These are phyloP conservation scores for Drosophila histrio DNA, from an alignment of 2,888 invertebrate species.

Conservation along the genomic window DNA sequence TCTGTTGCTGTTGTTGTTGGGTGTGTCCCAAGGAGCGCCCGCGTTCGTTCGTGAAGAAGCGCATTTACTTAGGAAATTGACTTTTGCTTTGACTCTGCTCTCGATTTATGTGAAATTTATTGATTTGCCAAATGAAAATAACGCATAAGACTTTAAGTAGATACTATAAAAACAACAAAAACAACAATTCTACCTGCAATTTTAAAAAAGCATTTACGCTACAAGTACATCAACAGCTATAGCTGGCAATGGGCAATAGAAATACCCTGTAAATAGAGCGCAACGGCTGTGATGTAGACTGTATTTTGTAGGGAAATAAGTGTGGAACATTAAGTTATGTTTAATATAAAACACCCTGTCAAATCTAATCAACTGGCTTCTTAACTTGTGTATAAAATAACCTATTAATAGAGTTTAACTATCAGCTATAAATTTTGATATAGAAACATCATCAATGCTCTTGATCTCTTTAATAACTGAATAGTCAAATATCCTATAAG, in stretches of 20 bases:
- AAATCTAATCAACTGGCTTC: background rate
- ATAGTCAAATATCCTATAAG: too few species aligned
- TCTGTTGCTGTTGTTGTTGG: slow-evolving; percentile 22
- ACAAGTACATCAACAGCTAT: slow-evolving; percentile 26
- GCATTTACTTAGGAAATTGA: slow-evolving; percentile 63
- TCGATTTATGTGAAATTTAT: slow-evolving; percentile 70
- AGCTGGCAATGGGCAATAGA: background rate
- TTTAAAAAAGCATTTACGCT: slow-evolving; percentile 36
- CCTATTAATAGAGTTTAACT: too few species aligned
- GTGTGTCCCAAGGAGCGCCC: slow-evolving; percentile 67
- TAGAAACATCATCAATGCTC: too few species aligned
- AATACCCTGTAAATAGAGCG: slow-evolving; percentile 1
- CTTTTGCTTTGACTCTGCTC: slow-evolving; percentile 32
- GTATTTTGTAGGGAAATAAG: background rate
- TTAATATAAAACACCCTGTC: background rate
- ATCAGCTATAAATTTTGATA: too few species aligned
- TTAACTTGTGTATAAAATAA: too few species aligned
- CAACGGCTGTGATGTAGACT: background rate
- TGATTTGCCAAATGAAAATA: slow-evolving; percentile 63
- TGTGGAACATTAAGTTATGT: too few species aligned
- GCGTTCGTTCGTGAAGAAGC: slow-evolving; percentile 65
- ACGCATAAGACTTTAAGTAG: slow-evolving; percentile 15
- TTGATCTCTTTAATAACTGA: too few species aligned
- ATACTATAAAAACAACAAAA: slow-evolving; percentile 4
- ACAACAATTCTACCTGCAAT: slow-evolving; percentile 41